Evolutionary conservation across 35 echinoderm and acorn worm species (phyloP), one percentile per base, ranked within the genome.

Genomic region (Lytechinus pictus): DNA sequence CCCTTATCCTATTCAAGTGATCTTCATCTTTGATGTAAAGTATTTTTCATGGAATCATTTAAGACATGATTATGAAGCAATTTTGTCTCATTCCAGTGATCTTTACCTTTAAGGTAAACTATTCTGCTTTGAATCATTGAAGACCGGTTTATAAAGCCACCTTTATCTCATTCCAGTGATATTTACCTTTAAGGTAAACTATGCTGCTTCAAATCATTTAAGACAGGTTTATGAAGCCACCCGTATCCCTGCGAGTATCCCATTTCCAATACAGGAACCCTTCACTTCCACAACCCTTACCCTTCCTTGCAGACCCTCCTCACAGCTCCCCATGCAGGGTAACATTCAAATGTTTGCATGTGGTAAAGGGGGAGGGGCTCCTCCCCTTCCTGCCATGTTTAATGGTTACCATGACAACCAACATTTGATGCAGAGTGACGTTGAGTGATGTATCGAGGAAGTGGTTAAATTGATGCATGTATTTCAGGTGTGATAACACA

Each of bases 391-490:
- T 54, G n/a, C 11, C 55, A 28, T 54, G 53, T 54, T 54, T 54
- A 57, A 27, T 27, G 27, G 92, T 93, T 93, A 54, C n/a, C 92
- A 57, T 57, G 52, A 54, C 92, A 27, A 93, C 54, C 92, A 27
- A 57, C 92, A 93, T 93, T 54, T 27, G 52, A 55, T 54, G 52
- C 54, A 9, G 92, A 27, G 27, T 93, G 92, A 44, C 44, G 94
- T 95, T 52, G 79, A 44, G 27, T 86, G 54, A 95, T 95, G 28
- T 53, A n/a, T 24, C 10, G 94, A 95, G 79, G 60, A 95, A 95
- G 58, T 95, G 79, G 28, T 10, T 72, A 86, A 95, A 95, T 86
- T 95, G 94, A 29, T 21, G 28, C 54, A 57, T 56, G 54, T 61
- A 28, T 57, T 61, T 9, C 28, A 61, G 54, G 57, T 94, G 92